Conservation (phyloP, 37 sponge, comb jelly and placozoan species). For the Cliona cf. orientalis region DNA sequence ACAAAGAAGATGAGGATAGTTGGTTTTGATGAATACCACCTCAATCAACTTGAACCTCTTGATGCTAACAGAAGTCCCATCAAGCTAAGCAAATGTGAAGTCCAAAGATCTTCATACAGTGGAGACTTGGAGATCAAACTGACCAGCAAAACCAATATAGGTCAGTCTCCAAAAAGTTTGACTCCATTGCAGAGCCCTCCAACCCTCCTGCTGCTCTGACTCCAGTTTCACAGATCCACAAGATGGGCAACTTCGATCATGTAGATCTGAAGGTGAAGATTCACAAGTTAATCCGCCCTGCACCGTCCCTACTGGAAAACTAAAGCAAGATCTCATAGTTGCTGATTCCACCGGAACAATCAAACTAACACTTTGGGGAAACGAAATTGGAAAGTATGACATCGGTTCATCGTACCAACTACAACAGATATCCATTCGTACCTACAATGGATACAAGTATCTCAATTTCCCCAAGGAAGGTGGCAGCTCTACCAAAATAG, state of each 20-base stretch:
- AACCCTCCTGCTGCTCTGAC: background rate
- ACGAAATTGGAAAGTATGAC: background rate
- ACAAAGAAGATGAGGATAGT: background rate
- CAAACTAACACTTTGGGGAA: background rate
- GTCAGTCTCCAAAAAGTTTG: background rate
- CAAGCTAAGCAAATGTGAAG: background rate
- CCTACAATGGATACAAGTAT: background rate
- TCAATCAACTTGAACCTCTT: background rate
- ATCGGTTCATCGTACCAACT: background rate
- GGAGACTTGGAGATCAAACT: background rate
- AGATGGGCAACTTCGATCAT: background rate
- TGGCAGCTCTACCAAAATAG: background rate
- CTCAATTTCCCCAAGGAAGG: background rate
- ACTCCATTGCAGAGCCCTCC: background rate
- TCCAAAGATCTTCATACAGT: background rate
- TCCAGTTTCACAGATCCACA: background rate
- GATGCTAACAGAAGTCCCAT: background rate
- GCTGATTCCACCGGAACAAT: background rate
- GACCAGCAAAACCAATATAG: background rate
- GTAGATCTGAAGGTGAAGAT: background rate
- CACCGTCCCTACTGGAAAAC: background rate
- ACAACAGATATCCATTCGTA: background rate
- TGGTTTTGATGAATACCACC: background rate
- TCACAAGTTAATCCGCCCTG: background rate
- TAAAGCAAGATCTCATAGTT: background rate